Base-by-base conservation (phyloP, 2,797 vertebrate species). In the Thunnus albacares region DNA sequence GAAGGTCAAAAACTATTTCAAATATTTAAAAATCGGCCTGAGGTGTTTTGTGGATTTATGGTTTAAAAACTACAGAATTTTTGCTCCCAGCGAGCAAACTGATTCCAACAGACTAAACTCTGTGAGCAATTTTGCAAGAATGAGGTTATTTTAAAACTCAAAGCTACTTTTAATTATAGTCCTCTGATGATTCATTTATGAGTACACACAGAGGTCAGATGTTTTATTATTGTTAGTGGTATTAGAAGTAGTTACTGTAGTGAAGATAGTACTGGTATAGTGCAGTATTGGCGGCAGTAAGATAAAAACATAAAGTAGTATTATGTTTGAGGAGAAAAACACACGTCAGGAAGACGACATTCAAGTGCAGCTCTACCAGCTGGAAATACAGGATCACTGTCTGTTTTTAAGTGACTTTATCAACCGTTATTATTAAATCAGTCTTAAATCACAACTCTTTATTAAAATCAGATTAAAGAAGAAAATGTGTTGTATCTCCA, bases 321-420 rank as follows among this genome's bases (percentile, higher is more conserved):
- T 1, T 3, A 20, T 24, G 24, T 33, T 12, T 2, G 30, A 22
- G 26, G 28, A 64, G 6, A 5, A 17, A 10, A 1, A 30, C 8
- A 38, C 5, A 52, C 26, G 0, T 26, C 10, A 1, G 7, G 14
- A 24, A 52, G 35, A 71, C 26, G 13, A 17, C 5, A n/a, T 41
- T 38, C 2, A 18, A 60, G 28, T 5, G 18, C 1, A 35, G 49
- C 57, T 41, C 13, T n/a, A 0, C 33, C 15, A 20, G 26, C n/a
- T 24, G 22, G 3, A 2, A 28, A 60, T 28, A 22, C 3, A 33
- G 33, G 3, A 1, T 17, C 30, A 10, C 30, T 17, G n/a, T 38
- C 35, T 3, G 41, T 18, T 59, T 57, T 18, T 56, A 26, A 45
- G 41, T 13, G 49, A 53, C 66, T 66, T 47, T 49, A 72, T 68